Conservation (phyloP, 2,888 invertebrate genomes). For the Amphipyra berbera region DNA sequence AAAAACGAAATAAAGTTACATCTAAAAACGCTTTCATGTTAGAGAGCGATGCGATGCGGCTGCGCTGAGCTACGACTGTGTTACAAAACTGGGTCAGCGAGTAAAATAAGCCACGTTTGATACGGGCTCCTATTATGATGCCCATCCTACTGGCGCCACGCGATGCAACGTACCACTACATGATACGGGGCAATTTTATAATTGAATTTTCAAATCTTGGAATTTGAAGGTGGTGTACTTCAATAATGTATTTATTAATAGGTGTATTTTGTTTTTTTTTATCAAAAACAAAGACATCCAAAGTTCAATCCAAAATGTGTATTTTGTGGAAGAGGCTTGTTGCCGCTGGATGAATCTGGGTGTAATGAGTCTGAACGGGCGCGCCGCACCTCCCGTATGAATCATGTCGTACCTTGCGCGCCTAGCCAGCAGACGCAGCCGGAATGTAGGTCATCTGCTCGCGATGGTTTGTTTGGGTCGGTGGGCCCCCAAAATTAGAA, state of each 20-base stretch:
- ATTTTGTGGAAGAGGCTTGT: slow-evolving; percentile 6
- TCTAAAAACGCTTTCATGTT: slow-evolving; percentile 40
- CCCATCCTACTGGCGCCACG: slow-evolving; percentile 64
- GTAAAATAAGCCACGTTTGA: slow-evolving; percentile 61
- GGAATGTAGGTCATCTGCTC: slow-evolving; percentile 86
- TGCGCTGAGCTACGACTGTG: slow-evolving; percentile 59
- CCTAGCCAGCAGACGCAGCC: slow-evolving; percentile 78
- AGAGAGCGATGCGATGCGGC: slow-evolving; percentile 39
- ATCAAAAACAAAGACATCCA: background rate
- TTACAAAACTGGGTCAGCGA: slow-evolving; percentile 75
- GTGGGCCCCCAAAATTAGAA: slow-evolving; percentile 85
- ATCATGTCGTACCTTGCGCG: slow-evolving; percentile 78
- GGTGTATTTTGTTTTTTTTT: no score
- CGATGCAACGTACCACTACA: slow-evolving; percentile 29
- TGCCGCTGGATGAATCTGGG: slow-evolving; percentile 28
- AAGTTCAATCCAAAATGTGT: background rate
- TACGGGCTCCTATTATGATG: slow-evolving; percentile 54
- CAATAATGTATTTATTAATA: no score
- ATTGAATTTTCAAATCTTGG: slow-evolving; percentile 3
- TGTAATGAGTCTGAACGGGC: slow-evolving; percentile 48
- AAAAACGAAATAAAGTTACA: slow-evolving; percentile 39
- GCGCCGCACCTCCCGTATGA: slow-evolving; percentile 69
- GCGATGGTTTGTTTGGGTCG: slow-evolving; percentile 87
- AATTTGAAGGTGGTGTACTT: no score
- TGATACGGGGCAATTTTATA: slow-evolving; percentile 12